phyloP scores from a whole-genome alignment of 2,113 vertebrate species.

The Neodon shergylaensis region DNA sequence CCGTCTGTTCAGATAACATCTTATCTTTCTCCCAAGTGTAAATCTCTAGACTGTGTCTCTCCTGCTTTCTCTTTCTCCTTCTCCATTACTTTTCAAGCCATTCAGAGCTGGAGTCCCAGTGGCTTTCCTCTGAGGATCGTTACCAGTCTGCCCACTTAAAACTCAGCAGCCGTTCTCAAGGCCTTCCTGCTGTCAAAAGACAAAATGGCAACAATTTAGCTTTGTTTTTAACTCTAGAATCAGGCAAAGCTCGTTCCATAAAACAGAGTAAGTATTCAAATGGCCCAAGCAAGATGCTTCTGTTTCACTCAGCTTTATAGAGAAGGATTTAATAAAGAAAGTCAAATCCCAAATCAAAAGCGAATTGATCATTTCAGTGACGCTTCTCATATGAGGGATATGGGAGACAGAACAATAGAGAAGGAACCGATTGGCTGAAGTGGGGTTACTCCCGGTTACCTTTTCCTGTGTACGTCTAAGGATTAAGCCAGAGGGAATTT shows the following conservation, averaged over 20 bases:
- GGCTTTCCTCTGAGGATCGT: neutral
- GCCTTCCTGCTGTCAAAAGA: neutral
- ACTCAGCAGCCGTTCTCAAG: neutral
- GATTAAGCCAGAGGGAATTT: slow-evolving; percentile 5
- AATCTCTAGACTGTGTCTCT: neutral
- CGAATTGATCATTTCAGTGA: neutral
- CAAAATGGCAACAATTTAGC: neutral
- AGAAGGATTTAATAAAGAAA: neutral
- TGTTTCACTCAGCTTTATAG: neutral
- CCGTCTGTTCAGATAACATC: neutral
- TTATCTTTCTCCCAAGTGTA: neutral
- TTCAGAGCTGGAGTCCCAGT: neutral
- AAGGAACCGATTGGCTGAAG: neutral
- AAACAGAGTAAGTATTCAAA: neutral
- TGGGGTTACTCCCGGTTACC: neutral
- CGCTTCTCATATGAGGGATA: neutral
- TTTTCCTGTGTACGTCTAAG: neutral
- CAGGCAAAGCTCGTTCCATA: neutral
- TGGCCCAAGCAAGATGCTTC: neutral
- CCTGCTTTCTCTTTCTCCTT: neutral
- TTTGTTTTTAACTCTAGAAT: slow-evolving; percentile 14
- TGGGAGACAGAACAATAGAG: neutral
- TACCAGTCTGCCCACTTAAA: neutral
- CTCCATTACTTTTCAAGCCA: neutral
- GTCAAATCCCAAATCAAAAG: neutral